Conservation (phyloP, 2,797 vertebrate genomes). For the Cottoperca gobio region DNA sequence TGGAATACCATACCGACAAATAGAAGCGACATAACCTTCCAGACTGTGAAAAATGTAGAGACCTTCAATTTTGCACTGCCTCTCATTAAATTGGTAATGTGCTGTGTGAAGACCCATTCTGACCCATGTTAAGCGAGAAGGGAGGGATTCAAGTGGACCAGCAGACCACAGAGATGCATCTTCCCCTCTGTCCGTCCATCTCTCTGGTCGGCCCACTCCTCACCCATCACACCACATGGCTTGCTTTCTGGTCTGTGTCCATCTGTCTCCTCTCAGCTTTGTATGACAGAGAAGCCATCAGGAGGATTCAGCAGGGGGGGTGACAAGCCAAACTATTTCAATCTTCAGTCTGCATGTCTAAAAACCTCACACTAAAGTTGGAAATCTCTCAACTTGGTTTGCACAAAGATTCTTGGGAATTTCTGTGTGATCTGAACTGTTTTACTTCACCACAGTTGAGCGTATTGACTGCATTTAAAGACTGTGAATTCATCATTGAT, state of each 20-base stretch:
- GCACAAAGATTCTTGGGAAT: background rate
- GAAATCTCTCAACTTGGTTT: constrained; percentile 18
- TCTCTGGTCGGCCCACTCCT: constrained; percentile 18
- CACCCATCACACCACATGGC: constrained; percentile 46
- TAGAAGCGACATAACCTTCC: constrained; percentile 20
- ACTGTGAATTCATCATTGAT: background rate
- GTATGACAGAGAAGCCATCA: constrained; percentile 63
- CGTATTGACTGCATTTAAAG: background rate
- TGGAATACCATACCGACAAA: constrained; percentile 49
- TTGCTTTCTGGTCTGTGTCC: constrained; percentile 63
- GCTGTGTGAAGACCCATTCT: constrained; percentile 49
- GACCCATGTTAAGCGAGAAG: constrained; percentile 35
- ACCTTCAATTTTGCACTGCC: constrained; percentile 32
- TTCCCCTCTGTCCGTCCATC: constrained; percentile 26
- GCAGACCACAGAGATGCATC: constrained; percentile 17
- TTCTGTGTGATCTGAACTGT: background rate
- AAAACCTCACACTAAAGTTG: constrained; percentile 37
- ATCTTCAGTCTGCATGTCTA: constrained; percentile 36
- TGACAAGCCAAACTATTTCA: constrained; percentile 58
- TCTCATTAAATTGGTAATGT: constrained; percentile 65
- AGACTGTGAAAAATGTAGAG: constrained; percentile 28
- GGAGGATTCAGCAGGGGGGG: constrained; percentile 62
- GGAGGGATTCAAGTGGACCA: constrained; percentile 21
- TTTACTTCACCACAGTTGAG: background rate
- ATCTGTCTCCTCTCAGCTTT: constrained; percentile 74